These are phyloP conservation scores for Genyomyrus donnyi DNA, from an alignment of 2,113 vertebrate species.

Conservation along the genomic window DNA sequence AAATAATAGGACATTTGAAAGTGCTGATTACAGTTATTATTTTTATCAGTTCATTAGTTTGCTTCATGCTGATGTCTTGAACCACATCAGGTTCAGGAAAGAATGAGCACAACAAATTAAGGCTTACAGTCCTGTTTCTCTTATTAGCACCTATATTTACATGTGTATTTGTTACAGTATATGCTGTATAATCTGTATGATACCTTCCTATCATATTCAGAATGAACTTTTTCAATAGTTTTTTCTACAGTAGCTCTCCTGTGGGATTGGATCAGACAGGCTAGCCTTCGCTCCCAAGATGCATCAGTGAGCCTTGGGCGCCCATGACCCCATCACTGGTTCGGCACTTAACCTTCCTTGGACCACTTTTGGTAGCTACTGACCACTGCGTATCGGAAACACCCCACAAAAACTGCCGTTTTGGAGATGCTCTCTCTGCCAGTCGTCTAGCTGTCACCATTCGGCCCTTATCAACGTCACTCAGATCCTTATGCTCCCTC, in stretches of 20 bases:
- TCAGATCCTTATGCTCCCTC: not conserved
- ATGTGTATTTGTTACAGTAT: not conserved
- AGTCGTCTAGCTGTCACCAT: not conserved
- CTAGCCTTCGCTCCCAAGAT: not conserved
- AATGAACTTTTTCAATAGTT: not conserved
- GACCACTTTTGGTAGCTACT: not conserved
- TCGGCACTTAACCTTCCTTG: not conserved
- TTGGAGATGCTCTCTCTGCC: not conserved
- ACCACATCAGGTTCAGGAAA: not conserved
- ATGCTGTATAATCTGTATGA: not conserved
- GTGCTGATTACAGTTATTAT: not conserved
- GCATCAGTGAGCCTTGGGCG: not conserved
- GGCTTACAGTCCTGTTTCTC: not conserved
- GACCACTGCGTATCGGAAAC: not conserved
- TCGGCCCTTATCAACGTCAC: not conserved
- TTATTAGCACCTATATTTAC: not conserved
- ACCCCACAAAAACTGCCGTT: not conserved
- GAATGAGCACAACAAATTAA: not conserved
- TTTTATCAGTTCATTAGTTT: not conserved
- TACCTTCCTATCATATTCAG: not conserved
- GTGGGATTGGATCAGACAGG: not conserved
- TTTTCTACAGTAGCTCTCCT: not conserved
- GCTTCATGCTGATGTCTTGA: not conserved
- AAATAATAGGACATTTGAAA: not conserved
- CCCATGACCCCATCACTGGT: not conserved